phyloP scores from a whole-genome alignment of 1,140 invertebrate genomes.

The Listronotus oregonensis region DNA sequence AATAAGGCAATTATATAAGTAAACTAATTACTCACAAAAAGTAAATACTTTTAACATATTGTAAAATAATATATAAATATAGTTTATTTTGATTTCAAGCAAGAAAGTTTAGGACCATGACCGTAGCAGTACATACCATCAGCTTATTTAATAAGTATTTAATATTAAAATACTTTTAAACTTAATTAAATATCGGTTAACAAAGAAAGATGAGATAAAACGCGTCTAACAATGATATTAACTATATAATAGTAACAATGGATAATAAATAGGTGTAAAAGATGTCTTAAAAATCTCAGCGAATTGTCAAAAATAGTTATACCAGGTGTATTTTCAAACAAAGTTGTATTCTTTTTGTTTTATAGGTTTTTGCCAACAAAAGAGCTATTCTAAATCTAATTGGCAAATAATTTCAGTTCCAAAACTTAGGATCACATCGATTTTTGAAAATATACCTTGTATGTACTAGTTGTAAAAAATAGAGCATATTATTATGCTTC shows the following conservation, averaged over 20 bases:
- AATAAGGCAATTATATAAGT: too few species aligned
- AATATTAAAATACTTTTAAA: constrained; percentile 19
- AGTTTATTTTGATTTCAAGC: constrained; percentile 9
- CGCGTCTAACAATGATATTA: neutral
- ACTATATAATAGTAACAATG: constrained; percentile 13
- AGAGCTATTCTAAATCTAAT: neutral
- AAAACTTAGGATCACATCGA: neutral
- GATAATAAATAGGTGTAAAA: constrained; percentile 24
- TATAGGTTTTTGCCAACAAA: neutral
- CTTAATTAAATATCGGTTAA: constrained; percentile 2
- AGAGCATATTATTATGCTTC: constrained; percentile 22
- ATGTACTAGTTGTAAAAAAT: neutral
- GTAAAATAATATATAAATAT: constrained; percentile 15
- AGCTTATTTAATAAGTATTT: constrained; percentile 2
- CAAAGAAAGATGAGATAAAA: neutral
- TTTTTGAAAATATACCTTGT: neutral
- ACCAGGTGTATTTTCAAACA: neutral
- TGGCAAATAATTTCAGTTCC: constrained; percentile 11
- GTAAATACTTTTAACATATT: constrained; percentile 11
- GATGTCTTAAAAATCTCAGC: constrained; percentile 8
- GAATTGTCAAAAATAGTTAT: constrained; percentile 5
- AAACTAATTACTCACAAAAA: too few species aligned
- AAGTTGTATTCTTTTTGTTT: neutral
- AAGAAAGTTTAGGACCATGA: constrained; percentile 21
- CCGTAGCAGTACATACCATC: constrained; percentile 1